These are phyloP conservation scores for Lemur catta DNA, from an alignment of 2,797 vertebrate species.

Conservation along the genomic window DNA sequence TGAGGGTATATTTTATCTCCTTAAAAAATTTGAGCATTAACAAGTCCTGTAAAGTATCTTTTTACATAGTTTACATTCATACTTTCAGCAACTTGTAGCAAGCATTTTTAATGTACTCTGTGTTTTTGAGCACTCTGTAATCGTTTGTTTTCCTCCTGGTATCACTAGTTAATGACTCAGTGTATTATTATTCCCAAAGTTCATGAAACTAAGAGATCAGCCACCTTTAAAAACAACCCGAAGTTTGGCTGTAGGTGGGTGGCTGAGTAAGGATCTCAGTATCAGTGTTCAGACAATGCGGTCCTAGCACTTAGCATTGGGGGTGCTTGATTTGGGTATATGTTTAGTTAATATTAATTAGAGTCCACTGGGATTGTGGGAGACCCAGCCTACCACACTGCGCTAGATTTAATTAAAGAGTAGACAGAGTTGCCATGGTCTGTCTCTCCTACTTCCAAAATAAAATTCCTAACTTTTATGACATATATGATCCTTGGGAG, in stretches of 20 bases:
- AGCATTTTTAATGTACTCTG: not conserved
- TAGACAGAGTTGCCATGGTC: not conserved
- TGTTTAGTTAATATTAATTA: conserved; percentile 17
- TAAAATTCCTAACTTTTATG: not conserved
- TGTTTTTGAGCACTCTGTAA: not conserved
- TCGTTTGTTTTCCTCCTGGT: conserved; percentile 17
- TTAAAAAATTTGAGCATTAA: not conserved
- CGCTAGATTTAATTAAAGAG: not conserved
- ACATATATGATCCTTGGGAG: not conserved
- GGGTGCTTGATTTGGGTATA: not conserved
- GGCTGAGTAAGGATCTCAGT: not conserved
- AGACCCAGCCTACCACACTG: not conserved
- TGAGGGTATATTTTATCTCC: not conserved
- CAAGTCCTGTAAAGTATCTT: conserved; percentile 10
- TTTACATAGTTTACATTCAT: not conserved
- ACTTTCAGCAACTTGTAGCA: not conserved
- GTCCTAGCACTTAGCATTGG: not conserved
- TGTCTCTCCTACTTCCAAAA: not conserved
- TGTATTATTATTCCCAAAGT: not conserved
- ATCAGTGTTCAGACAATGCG: not conserved
- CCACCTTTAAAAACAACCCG: conserved; percentile 20
- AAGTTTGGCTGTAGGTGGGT: not conserved
- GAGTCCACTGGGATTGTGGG: not conserved
- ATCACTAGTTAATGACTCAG: conserved; percentile 20
- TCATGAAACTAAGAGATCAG: not conserved